Evolutionary conservation across 2,888 invertebrate genomes (phyloP).

Genomic region (Euclidia mi): DNA sequence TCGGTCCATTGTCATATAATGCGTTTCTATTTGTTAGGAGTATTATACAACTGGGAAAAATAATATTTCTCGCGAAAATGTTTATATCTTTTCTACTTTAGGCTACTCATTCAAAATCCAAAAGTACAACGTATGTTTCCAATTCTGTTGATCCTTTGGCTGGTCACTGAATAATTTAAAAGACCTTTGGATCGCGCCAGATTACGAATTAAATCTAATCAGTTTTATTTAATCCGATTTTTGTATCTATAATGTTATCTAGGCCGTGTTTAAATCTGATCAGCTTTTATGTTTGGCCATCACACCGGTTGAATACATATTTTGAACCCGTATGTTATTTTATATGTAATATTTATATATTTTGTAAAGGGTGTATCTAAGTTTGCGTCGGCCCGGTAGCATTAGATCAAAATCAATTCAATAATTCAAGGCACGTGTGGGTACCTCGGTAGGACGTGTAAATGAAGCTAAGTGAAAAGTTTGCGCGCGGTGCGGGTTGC

Average conservation of each 20-base stretch:
- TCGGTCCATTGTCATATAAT: too few relatives aligned
- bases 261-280: not conserved
- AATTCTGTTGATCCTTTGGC: conserved; percentile 19
- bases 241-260: conserved; percentile 16
- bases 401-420: conserved; percentile 6
- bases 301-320: not conserved
- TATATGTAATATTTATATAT: not conserved
- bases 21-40: too few relatives aligned
- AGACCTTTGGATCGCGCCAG: conserved; percentile 16
- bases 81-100: not conserved
- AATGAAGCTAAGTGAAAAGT: conserved; percentile 12
- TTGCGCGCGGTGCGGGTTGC: not conserved
- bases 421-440: conserved; percentile 6
- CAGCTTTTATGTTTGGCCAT: not conserved
- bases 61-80: too few relatives aligned
- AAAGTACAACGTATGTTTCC: conserved; percentile 12
- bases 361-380: conserved; percentile 2
- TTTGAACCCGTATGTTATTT: not conserved
- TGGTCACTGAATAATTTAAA: conserved; percentile 37
- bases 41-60: too few relatives aligned
- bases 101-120: conserved; percentile 15
- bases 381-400: not conserved
- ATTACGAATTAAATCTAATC: conserved; percentile 24
- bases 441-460: not conserved
- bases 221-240: conserved; percentile 27